Base-by-base conservation (phyloP, 2,797 vertebrate species). In the Gallinago nigripennis region DNA sequence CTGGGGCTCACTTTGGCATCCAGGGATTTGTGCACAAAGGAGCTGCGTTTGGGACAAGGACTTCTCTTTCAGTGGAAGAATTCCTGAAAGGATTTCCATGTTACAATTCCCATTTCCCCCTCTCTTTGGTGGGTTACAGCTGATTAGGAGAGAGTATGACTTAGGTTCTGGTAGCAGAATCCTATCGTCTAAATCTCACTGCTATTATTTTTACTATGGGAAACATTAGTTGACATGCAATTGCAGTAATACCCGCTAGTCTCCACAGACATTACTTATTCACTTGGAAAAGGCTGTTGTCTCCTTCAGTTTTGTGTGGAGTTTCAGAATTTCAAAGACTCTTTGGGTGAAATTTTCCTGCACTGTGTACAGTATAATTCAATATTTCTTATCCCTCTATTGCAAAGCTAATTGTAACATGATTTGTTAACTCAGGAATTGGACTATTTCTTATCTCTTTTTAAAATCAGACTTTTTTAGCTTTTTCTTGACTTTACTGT, bases 371-470 rank as follows among this genome's bases (percentile, higher is more conserved):
- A 68, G 43, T 77, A 83, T 83, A 85, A 92, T 90, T 77, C 92
- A 83, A 19, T 92, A 82, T 95, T 95, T 86, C 70, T 87, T 84
- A 66, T 45, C 46, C 63, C 28, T 89, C 60, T 80, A 18, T 63
- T 89, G 86, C 66, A 78, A 92, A 92, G 58, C 69, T 86, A 89
- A 93, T 86, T 64, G 92, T 66, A 71, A 63, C 39, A 46, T 31
- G 37, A 28, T 78, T 96, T 95, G 72, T 90, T 93, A 94, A 63
- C 63, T 84, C 1, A 1, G 83, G 70, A 88, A 92, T 57, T 39
- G 70, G 61, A 30, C 51, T 77, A 58, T 95, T 96, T 85, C 93
- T 95, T 96, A 92, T 94, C 75, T 84, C 69, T 95, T 60, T 81
- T 94, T 82, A 77, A 86, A 90, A 96, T 94, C 1, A 0, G 86